Percentiles rank a stretch among this genome's conserved stretches.
These are phyloP conservation scores for Geodia barretti DNA, from an alignment of 37 sponge, comb jelly and placozoan species.

Conservation along the genomic window DNA sequence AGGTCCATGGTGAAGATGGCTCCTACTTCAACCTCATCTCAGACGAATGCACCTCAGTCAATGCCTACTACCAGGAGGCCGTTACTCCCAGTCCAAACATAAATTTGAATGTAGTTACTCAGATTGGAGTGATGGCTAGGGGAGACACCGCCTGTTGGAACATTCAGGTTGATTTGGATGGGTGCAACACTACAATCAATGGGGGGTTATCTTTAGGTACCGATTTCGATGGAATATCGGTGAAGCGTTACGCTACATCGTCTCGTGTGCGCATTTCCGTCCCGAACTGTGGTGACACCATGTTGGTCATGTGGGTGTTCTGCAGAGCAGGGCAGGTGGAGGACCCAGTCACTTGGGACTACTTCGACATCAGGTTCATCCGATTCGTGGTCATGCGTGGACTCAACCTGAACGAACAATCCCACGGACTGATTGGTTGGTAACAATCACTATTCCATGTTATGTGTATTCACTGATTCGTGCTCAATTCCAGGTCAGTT, in stretches of 20 bases:
- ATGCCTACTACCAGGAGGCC: constrained; percentile 42
- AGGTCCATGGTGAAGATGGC: constrained; percentile 27
- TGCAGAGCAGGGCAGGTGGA: constrained; percentile 22
- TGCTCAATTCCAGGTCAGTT: constrained; percentile 87
- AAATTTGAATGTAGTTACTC: constrained; percentile 19
- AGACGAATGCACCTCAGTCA: constrained; percentile 40
- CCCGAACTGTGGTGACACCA: constrained; percentile 64
- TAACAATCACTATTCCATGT: no score
- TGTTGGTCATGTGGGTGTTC: constrained; percentile 75
- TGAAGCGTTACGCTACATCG: constrained; percentile 6
- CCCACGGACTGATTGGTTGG: constrained; percentile 79
- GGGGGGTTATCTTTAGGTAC: background rate
- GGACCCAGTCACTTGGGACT: constrained; percentile 20
- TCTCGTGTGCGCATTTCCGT: constrained; percentile 60
- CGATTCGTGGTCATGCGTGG: constrained; percentile 69
- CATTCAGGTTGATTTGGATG: constrained; percentile 10
- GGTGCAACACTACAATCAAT: constrained; percentile 39
- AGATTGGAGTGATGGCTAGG: constrained; percentile 20
- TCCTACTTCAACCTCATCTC: constrained; percentile 31
- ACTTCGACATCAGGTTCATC: no score
- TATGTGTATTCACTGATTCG: no score
- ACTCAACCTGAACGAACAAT: constrained; percentile 54
- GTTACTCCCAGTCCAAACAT: background rate
- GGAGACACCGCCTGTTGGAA: constrained; percentile 3
- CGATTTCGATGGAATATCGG: constrained; percentile 1